Conservation (phyloP, 2,113 vertebrate genomes). For the Albula glossodonta region DNA sequence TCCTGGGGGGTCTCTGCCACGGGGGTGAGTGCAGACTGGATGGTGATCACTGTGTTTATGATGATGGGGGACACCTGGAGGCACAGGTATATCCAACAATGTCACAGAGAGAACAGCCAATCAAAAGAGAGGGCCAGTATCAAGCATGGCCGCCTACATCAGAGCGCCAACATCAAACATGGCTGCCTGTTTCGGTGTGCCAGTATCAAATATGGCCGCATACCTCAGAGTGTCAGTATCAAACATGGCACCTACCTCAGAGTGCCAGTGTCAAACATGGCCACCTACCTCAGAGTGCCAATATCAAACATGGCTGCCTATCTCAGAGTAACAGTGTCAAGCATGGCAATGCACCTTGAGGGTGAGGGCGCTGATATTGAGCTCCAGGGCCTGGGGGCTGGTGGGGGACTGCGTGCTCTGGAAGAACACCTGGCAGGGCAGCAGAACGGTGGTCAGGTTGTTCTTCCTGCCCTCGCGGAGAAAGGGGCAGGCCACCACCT, state of each 20-base stretch:
- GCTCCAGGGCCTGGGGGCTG: slow-evolving; percentile 78
- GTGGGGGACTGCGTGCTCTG: slow-evolving; percentile 67
- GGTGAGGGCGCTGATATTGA: slow-evolving; percentile 82
- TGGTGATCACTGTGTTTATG: slow-evolving; percentile 95
- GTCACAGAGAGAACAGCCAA: neutral
- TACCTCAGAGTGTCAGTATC: neutral
- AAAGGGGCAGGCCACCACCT: slow-evolving; percentile 91
- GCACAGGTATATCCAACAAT: neutral
- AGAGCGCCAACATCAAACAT: neutral
- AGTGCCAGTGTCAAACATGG: neutral
- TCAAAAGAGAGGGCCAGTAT: neutral
- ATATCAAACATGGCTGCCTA: slow-evolving; percentile 40
- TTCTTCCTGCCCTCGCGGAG: slow-evolving; percentile 78
- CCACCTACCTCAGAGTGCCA: slow-evolving; percentile 68
- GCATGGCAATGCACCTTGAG: slow-evolving; percentile 69
- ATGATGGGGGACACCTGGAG: slow-evolving; percentile 94
- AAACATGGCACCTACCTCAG: neutral
- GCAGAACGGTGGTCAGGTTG: slow-evolving; percentile 85
- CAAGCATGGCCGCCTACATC: neutral
- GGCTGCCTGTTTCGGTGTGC: neutral
- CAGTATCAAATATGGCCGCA: neutral
- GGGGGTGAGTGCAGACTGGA: slow-evolving; percentile 86
- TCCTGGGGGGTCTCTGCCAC: slow-evolving; percentile 75
- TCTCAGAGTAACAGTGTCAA: too few species aligned
- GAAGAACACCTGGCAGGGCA: slow-evolving; percentile 90